Evolutionary conservation across 2,113 vertebrate species (phyloP).

Genomic region (Danionella cerebrum): DNA sequence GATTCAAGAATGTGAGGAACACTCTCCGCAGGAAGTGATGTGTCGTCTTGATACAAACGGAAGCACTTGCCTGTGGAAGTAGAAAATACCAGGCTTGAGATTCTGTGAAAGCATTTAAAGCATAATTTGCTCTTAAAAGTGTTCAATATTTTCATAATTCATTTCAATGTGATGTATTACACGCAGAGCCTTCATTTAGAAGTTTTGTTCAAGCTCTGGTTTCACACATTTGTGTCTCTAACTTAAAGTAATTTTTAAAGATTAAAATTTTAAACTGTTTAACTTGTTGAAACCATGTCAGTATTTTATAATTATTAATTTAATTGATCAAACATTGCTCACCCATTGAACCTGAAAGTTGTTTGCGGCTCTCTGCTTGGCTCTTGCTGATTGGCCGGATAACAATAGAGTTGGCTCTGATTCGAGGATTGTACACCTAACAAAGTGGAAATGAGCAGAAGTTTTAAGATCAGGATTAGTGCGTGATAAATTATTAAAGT

Average conservation of each 20-base stretch:
- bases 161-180: too few relatives aligned
- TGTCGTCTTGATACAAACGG: constrained; percentile 78
- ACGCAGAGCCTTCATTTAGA: too few relatives aligned
- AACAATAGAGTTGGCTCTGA: constrained; percentile 74
- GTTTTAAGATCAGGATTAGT: too few relatives aligned
- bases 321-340: neutral
- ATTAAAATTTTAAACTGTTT: too few relatives aligned
- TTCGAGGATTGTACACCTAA: constrained; percentile 85
- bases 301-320: neutral
- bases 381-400: constrained; percentile 74
- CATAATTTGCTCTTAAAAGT: too few relatives aligned
- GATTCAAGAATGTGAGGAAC: constrained; percentile 72
- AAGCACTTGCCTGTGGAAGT: constrained; percentile 76
- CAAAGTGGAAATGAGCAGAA: too few relatives aligned
- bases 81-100: neutral
- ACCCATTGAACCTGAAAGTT: constrained; percentile 71
- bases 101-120: neutral
- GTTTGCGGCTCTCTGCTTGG: constrained; percentile 73
- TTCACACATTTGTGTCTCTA: too few relatives aligned
- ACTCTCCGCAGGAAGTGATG: constrained; percentile 40
- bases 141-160: too few relatives aligned
- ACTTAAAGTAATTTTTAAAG: too few relatives aligned
- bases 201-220: too few relatives aligned
- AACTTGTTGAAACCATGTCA: neutral
- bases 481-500: too few relatives aligned